A percentile compares a stretch with the other conserved stretches of the same genome.
Evolutionary conservation across 2,113 vertebrate genomes (phyloP).

Genomic region (Xenopus tropicalis): UCB_Xtro_10.0 CM004450.2:103806501-103807000

Average conservation of each 20-base stretch:
- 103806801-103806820: slow-evolving; percentile 11
- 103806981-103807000: no score
- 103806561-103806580: no score
- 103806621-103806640: slow-evolving; percentile 47
- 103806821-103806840: slow-evolving; percentile 67
- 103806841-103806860: slow-evolving; percentile 63
- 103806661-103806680: slow-evolving; percentile 7
- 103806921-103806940: no score
- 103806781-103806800: slow-evolving; percentile 44
- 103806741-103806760: slow-evolving; percentile 68
- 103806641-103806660: slow-evolving; percentile 2
- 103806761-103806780: slow-evolving; percentile 62
- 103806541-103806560: no score
- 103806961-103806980: no score
- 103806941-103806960: no score
- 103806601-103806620: no score
- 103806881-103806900: slow-evolving; percentile 7
- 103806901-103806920: no score
- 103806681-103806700: neutral
- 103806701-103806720: slow-evolving; percentile 60
- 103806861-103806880: slow-evolving; percentile 64
- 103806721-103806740: slow-evolving; percentile 52
- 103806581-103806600: no score
- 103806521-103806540: no score
- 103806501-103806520: no score